Base-by-base conservation (phyloP, 64 coral and sea anemone species). In the Montipora efflorescens region DNA sequence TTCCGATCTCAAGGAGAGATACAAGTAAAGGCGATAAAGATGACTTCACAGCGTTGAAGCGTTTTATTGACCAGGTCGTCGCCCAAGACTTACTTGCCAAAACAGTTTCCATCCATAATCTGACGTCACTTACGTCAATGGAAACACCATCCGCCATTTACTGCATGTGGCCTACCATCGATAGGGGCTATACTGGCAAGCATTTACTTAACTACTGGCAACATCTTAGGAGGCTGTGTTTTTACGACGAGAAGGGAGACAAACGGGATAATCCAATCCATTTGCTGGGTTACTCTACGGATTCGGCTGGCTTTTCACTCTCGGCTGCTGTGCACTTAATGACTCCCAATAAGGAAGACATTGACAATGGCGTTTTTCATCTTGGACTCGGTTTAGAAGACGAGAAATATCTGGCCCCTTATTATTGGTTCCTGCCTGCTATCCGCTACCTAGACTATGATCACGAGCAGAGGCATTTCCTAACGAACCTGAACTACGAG, bases 301-400 rank as follows among this genome's bases (percentile, higher is more conserved):
- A 93, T 72, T 93, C 92, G 16, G 92, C 92, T 44, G 92, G 84
- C 10, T 93, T 93, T 21, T 93, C 92, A 36, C 73, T 93, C 36
- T 59, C 75, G 74, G 92, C 92, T 23, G 20, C 92, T 7, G 22
- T 81, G 2, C 68, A 87, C 18, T 66, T 86, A 5, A 87, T 93
- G 75, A 93, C 92, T 49, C 92, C 78, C 6, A 6, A 10, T 8
- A 10, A 6, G 5, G 52, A 55, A 55, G 52, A 55, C 5, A 55
- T 10, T 55, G 5, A 6, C 52, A 55, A 55, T 55, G 52, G 52
- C 52, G 6, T 55, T 8, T 55, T 8, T 15, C 89, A 81, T 67
- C 87, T 94, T 89, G 87, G 92, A 28, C 86, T 84, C 68, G 92
- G 92, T 15, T 74, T 48, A 9, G 79, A 83, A 1, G 92, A 89